A percentile compares a stretch with the other conserved stretches of the same genome.
phyloP scores from a whole-genome alignment of 92 coral and sea anemone species.

The Siderastrea siderea region DNA sequence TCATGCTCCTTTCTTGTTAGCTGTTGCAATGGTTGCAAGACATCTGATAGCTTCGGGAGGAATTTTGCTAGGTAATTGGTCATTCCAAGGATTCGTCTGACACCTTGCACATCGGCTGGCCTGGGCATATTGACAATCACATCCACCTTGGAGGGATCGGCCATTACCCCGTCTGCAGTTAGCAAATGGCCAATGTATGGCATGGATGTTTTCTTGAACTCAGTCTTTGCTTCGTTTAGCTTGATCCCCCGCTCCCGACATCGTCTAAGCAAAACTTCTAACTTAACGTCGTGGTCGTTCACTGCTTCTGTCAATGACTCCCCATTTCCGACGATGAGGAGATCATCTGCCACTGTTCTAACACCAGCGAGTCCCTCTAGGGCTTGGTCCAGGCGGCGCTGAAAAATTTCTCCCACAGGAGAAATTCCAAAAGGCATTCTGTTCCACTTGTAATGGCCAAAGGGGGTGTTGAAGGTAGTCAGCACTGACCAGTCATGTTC shows the following conservation, averaged over 20 bases:
- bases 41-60: conserved; percentile 35
- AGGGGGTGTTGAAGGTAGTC: conserved; percentile 35
- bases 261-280: conserved; percentile 14
- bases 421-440: conserved; percentile 43
- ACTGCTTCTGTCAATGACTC: conserved; percentile 25
- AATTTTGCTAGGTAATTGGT: conserved; percentile 50
- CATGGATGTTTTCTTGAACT: conserved; percentile 6
- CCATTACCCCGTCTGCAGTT: conserved; percentile 44
- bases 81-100: conserved; percentile 33
- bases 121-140: conserved; percentile 11
- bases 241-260: conserved; percentile 36
- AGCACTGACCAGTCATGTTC: conserved; percentile 3
- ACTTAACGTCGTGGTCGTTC: conserved; percentile 26
- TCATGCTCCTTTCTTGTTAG: conserved; percentile 20
- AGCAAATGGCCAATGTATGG: conserved; percentile 44
- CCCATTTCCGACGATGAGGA: conserved; percentile 30
- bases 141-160: conserved; percentile 56
- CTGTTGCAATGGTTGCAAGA: conserved; percentile 29
- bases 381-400: conserved; percentile 26
- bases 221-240: conserved; percentile 33
- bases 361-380: conserved; percentile 34
- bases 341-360: conserved; percentile 39
- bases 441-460: conserved; percentile 56
- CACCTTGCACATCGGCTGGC: conserved; percentile 44
- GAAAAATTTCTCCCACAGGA: conserved; percentile 33